These are phyloP conservation scores for Strix occidentalis DNA, from an alignment of 2,797 vertebrate genomes.

Conservation along the genomic window DNA sequence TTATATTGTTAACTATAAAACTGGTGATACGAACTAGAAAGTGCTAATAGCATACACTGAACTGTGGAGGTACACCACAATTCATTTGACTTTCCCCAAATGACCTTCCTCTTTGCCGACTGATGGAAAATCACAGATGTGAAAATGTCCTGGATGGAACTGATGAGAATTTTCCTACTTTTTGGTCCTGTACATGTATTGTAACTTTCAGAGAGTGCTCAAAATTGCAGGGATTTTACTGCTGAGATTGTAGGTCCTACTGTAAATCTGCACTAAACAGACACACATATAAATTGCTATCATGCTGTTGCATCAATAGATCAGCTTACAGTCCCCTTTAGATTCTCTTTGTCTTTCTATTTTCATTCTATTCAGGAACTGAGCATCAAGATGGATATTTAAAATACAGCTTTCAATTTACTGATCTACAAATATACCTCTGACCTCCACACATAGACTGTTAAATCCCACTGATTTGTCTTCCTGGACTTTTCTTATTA, in stretches of 20 bases:
- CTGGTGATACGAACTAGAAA: conserved; percentile 18
- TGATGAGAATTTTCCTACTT: neutral
- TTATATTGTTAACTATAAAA: neutral
- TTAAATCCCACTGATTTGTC: conserved; percentile 9
- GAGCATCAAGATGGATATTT: conserved; percentile 45
- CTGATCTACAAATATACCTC: conserved; percentile 32
- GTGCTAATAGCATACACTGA: conserved; percentile 16
- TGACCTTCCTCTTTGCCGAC: conserved; percentile 1
- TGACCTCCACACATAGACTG: neutral
- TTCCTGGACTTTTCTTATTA: neutral
- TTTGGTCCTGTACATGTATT: neutral
- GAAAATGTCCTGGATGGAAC: neutral
- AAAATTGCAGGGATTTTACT: conserved; percentile 4
- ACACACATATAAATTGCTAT: neutral
- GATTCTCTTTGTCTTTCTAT: conserved; percentile 39
- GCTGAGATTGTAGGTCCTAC: conserved; percentile 8
- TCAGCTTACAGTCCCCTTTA: conserved; percentile 42
- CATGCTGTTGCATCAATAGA: conserved; percentile 34
- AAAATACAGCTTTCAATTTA: conserved; percentile 35
- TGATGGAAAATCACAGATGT: neutral
- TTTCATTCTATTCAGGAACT: conserved; percentile 58
- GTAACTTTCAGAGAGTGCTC: neutral
- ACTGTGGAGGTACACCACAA: neutral
- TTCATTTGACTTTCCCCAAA: conserved; percentile 38
- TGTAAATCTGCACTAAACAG: conserved; percentile 5